Evolutionary conservation across 2,797 vertebrate genomes (phyloP), one percentile per base, ranked within the genome.

Genomic region (Pipistrellus pipistrellus): DNA sequence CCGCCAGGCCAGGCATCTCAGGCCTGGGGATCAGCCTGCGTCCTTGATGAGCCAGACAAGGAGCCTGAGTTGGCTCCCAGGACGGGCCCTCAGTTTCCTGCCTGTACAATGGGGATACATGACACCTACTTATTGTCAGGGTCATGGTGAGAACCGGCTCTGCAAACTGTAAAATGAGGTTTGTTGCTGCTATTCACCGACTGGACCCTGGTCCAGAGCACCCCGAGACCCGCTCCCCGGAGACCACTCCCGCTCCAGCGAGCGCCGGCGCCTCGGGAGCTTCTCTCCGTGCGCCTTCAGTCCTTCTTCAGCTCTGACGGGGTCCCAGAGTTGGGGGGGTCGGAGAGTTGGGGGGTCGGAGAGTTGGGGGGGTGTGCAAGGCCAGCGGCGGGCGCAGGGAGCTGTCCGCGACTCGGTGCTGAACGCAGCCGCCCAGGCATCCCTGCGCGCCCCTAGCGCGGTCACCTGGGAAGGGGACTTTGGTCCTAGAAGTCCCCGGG

Each of bases 361-460:
- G 35, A 35, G 38, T 38, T 38, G 38, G 38, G 38, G 3, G 38
- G 15, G 35, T 25, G 30, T 0, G 35, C 20, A 6, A 32, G 27
- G 72, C 35, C 2, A 0, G 5, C 20, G 14, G n/a, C 20, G 4
- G 55, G 15, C 11, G 3, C 41, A 4, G 51, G 92, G 94, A 95
- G 94, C 96, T 96, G 94, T 97, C 96, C 90, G 2, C 30, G 3
- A n/a, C 1, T 88, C 20, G 85, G 96, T 96, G 92, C 96, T 96
- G 96, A 97, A 91, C 17, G 0, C 4, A 57, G 41, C 46, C 5
- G 5, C 73, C 0, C 15, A 15, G 46, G 64, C 6, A 3, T 48
- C 68, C 2, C 32, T 2, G 73, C 32, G 4, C 9, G 0, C 18
- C 17, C 44, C 15, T 4, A 8, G 44, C 2, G 59, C 9, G 1